A percentile compares a stretch with the other conserved stretches of the same genome.
Evolutionary conservation across 2,888 invertebrate species (phyloP).

Genomic region (Embidobia sp.): DNA sequence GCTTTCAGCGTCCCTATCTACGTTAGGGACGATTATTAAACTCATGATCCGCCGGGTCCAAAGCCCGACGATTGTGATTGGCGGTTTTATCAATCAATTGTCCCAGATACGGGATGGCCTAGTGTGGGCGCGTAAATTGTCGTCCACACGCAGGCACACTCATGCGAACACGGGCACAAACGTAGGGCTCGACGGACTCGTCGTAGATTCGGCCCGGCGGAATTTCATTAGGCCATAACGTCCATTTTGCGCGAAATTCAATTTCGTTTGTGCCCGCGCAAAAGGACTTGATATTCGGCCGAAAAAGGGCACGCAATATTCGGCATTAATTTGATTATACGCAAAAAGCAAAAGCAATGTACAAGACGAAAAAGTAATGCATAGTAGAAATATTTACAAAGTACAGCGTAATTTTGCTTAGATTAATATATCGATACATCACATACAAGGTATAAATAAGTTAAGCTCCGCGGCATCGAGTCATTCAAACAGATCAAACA

Average conservation of each 20-base stretch:
- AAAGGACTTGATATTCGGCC: conserved; percentile 39
- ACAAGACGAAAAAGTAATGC: too few relatives aligned
- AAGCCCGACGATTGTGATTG: conserved; percentile 40
- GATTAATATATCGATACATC: too few relatives aligned
- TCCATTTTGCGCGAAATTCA: conserved; percentile 53
- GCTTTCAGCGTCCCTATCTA: too few relatives aligned
- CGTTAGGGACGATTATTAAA: conserved; percentile 42
- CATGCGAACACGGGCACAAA: background rate
- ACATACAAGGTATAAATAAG: too few relatives aligned
- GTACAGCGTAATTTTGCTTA: too few relatives aligned
- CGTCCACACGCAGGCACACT: background rate
- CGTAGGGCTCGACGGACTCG: conserved; percentile 10
- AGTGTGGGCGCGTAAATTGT: conserved; percentile 41
- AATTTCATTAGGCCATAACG: conserved; percentile 57
- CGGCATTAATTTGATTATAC: conserved; percentile 38
- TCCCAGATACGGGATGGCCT: conserved; percentile 37
- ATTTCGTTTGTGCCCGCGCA: conserved; percentile 40
- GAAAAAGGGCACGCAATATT: conserved; percentile 44
- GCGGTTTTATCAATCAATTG: conserved; percentile 58
- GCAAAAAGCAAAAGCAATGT: too few relatives aligned
- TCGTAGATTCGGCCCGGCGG: conserved; percentile 30
- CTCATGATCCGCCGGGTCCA: conserved; percentile 27
- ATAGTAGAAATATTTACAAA: too few relatives aligned
- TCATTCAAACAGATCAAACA: too few relatives aligned
- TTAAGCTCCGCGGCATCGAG: too few relatives aligned